phyloP scores from a whole-genome alignment of 64 coral and sea anemone genomes.

The Dendrophyllia cribrosa region DNA sequence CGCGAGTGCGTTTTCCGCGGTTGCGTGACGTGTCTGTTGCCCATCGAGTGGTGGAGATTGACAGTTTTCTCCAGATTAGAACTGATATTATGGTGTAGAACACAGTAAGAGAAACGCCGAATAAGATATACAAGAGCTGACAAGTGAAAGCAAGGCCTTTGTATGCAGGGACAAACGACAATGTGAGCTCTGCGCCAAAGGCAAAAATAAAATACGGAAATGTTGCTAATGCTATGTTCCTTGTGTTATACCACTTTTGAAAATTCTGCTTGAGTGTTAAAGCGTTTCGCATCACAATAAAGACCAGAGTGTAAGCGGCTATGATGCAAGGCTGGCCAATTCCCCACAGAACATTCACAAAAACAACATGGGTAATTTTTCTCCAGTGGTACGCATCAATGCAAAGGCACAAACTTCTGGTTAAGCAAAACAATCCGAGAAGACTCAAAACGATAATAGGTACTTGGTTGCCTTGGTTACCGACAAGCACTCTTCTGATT shows the following conservation, averaged over 20 bases:
- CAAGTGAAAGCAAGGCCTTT: constrained; percentile 53
- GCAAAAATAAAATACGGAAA: constrained; percentile 70
- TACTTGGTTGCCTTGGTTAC: constrained; percentile 35
- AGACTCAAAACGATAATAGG: constrained; percentile 45
- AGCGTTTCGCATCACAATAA: constrained; percentile 71
- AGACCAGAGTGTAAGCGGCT: constrained; percentile 67
- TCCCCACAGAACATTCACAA: constrained; percentile 65
- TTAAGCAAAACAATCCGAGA: constrained; percentile 14
- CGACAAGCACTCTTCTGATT: background rate
- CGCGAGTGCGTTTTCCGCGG: constrained; percentile 5
- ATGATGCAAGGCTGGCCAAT: constrained; percentile 70
- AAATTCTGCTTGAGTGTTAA: constrained; percentile 57
- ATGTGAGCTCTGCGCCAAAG: constrained; percentile 41
- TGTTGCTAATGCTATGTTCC: constrained; percentile 54
- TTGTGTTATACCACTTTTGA: constrained; percentile 66
- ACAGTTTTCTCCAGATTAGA: constrained; percentile 48
- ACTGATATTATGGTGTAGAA: constrained; percentile 51
- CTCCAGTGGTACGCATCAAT: constrained; percentile 68
- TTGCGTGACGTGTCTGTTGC: background rate
- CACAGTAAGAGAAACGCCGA: constrained; percentile 11
- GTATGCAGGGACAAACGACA: constrained; percentile 32
- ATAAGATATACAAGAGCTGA: constrained; percentile 51
- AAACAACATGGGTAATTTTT: constrained; percentile 3
- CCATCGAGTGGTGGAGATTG: background rate
- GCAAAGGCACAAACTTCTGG: constrained; percentile 39